These are phyloP conservation scores for Pachyrhynchus sulphureomaculatus DNA, from an alignment of 1,140 invertebrate genomes.

Conservation along the genomic window DNA sequence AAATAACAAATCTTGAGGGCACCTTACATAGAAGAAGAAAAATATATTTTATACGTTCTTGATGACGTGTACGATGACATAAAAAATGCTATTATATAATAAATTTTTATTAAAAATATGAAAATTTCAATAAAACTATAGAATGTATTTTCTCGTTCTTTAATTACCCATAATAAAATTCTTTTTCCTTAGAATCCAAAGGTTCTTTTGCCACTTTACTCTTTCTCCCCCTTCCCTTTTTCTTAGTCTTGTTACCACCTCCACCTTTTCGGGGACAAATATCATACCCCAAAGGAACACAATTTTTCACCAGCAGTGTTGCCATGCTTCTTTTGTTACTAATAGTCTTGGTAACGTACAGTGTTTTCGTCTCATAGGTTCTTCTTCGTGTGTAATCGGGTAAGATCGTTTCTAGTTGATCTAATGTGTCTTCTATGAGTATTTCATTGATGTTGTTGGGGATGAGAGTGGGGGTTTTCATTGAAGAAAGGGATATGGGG, in stretches of 20 bases:
- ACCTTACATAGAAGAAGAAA: no score
- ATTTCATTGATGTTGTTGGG: conserved; percentile 38
- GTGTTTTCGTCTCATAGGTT: conserved; percentile 45
- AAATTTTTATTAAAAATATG: no score
- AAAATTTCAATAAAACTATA: no score
- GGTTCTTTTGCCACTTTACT: conserved; percentile 37
- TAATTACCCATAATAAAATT: conserved; percentile 19
- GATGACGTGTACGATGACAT: no score
- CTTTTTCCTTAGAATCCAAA: conserved; percentile 15
- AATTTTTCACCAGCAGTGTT: conserved; percentile 48
- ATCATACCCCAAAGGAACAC: conserved; percentile 42
- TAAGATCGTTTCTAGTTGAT: conserved; percentile 47
- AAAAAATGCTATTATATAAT: no score
- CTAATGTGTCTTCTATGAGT: conserved; percentile 47
- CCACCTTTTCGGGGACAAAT: conserved; percentile 33
- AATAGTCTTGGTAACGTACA: conserved; percentile 46
- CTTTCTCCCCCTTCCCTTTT: no score
- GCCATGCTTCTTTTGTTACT: conserved; percentile 40
- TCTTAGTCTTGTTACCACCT: conserved; percentile 16
- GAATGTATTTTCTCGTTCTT: no score
- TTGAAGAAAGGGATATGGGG: no score
- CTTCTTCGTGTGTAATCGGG: conserved; percentile 46
- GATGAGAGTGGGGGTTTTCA: conserved; percentile 34
- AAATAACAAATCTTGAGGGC: no score
- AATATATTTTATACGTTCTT: no score